Evolutionary conservation across 1,140 invertebrate genomes (phyloP).

Genomic region (Drosophila punjabiensis): DNA sequence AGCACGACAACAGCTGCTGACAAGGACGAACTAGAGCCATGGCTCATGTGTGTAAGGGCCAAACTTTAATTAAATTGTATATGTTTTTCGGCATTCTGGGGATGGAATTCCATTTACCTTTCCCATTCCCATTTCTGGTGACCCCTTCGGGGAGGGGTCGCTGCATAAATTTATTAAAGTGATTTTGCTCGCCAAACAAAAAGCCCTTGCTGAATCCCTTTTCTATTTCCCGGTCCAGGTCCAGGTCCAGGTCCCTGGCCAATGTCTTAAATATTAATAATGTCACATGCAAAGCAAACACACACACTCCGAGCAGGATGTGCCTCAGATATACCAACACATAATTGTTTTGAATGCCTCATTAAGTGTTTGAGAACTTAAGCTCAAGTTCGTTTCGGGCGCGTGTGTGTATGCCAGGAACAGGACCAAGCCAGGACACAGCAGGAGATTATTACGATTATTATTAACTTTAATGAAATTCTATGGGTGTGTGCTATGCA

Average conservation of each 20-base stretch:
- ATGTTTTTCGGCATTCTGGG: slow-evolving; percentile 25
- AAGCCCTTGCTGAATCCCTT: slow-evolving; percentile 39
- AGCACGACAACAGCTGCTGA: slow-evolving; percentile 47
- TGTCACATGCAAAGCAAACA: slow-evolving; percentile 52
- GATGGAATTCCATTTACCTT: slow-evolving; percentile 48
- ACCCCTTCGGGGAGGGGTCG: slow-evolving; percentile 13
- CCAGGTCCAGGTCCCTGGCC: slow-evolving; percentile 21
- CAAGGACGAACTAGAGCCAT: slow-evolving; percentile 30
- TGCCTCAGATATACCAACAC: slow-evolving; percentile 33
- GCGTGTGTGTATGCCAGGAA: slow-evolving; percentile 15
- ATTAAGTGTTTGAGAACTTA: slow-evolving; percentile 79
- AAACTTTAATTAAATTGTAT: slow-evolving; percentile 64
- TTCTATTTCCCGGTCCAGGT: slow-evolving; percentile 20
- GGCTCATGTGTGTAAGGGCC: slow-evolving; percentile 21
- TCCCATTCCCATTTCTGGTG: slow-evolving; percentile 20
- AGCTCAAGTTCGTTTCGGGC: slow-evolving; percentile 46
- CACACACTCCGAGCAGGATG: slow-evolving; percentile 13
- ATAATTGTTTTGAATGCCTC: slow-evolving; percentile 81
- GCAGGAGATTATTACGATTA: slow-evolving; percentile 75
- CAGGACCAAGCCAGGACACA: slow-evolving; percentile 44
- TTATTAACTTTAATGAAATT: slow-evolving; percentile 69
- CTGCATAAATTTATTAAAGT: slow-evolving; percentile 57
- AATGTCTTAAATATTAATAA: slow-evolving; percentile 77
- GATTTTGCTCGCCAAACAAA: slow-evolving; percentile 47
- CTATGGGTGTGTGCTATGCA: slow-evolving; percentile 3